Base-by-base conservation (phyloP, 2,888 invertebrate genomes). In the Cryptophagus acutangulus region DNA sequence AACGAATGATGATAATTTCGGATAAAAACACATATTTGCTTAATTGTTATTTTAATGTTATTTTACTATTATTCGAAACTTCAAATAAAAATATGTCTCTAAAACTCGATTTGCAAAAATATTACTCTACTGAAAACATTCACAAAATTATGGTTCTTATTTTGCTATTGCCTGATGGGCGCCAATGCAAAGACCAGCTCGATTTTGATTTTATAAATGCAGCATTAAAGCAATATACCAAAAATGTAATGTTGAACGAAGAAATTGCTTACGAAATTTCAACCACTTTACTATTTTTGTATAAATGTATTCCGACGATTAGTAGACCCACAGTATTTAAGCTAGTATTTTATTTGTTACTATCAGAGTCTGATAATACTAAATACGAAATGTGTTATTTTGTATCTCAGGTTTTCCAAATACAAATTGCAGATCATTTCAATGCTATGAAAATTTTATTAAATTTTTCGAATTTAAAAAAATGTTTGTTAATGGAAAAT, bases 131-230 rank as follows among this genome's bases (percentile, higher is more conserved):
- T n/a, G 37, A 36, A 8, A 45, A 48, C 41, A 35, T 53, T 36
- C 50, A 57, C 29, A 58, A 58, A 54, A 41, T 46, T 12, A 44
- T 56, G 40, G 36, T 53, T 17, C 42, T 43, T 26, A 40, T 55
- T 33, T 26, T 57, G 36, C 34, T 49, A 26, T 45, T 57, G 34
- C 24, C 49, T 10, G 18, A 36, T 33, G 26, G 43, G 37, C 29
- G 31, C 20, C n/a, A n/a, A n/a, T n/a, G n/a, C n/a, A n/a, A n/a
- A 15, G 17, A 13, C 2, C 20, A 14, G 15, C 14, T 29, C 4
- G 36, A 48, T n/a, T n/a, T n/a, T 9, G 33, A 38, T 17, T 43
- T 49, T 42, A 44, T 46, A 13, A 17, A 49, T 30, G 6, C 14
- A 8, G 16, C 46, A 6, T 3, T 46, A 13, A 20, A 46, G 12